Evolutionary conservation across 2,888 invertebrate genomes (phyloP).

Genomic region (Empis livida): DNA sequence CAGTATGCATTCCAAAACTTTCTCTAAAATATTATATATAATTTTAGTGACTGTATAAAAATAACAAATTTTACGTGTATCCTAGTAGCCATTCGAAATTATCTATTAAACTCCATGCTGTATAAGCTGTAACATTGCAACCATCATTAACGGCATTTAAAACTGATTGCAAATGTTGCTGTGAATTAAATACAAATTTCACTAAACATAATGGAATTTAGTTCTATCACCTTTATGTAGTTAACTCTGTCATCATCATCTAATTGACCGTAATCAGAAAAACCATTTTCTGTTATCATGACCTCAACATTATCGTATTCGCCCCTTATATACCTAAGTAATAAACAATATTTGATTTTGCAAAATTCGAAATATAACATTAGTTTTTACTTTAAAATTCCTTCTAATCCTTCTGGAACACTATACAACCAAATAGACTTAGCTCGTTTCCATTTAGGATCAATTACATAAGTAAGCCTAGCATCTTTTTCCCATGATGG

Average conservation of each 20-base stretch:
- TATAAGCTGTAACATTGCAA: conserved; percentile 22
- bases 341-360: background rate
- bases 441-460: conserved; percentile 20
- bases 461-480: conserved; percentile 13
- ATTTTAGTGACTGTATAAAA: background rate
- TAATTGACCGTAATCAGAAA: conserved; percentile 34
- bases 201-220: background rate
- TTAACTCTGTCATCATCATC: conserved; percentile 31
- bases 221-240: conserved; percentile 18
- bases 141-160: conserved; percentile 21
- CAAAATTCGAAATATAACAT: background rate
- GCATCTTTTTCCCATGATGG: conserved; percentile 43
- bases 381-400: no score
- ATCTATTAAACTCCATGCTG: conserved; percentile 26
- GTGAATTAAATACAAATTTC: conserved; percentile 17
- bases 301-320: conserved; percentile 42
- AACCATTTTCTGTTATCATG: conserved; percentile 48
- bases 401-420: conserved; percentile 22
- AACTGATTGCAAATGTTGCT: conserved; percentile 23
- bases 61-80: conserved; percentile 18
- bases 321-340: conserved; percentile 38
- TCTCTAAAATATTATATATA: conserved; percentile 33
- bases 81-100: conserved; percentile 27
- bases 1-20: conserved; percentile 54
- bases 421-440: conserved; percentile 24